These are phyloP conservation scores for Saccostrea glomerata DNA, from an alignment of 1,140 invertebrate genomes.

Conservation along the genomic window DNA sequence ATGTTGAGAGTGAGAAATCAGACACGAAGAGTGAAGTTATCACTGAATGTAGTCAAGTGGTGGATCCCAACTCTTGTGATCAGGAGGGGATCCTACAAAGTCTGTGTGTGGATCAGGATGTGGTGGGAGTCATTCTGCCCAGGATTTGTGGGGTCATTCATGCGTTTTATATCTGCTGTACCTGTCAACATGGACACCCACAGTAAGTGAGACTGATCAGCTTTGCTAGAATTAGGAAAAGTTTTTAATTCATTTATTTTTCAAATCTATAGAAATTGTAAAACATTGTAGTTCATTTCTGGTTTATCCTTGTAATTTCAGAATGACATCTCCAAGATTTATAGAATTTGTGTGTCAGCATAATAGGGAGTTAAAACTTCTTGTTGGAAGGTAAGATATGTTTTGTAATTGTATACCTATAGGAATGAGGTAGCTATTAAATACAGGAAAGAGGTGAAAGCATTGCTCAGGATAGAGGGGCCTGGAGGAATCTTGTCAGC, in stretches of 20 bases:
- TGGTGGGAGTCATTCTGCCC: slow-evolving; percentile 66
- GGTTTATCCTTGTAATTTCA: slow-evolving; percentile 47
- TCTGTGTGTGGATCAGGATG: slow-evolving; percentile 59
- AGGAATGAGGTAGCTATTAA: too few species aligned
- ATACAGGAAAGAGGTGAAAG: too few species aligned
- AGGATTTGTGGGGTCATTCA: slow-evolving; percentile 72
- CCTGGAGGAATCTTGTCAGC: too few species aligned
- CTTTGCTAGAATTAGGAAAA: too few species aligned
- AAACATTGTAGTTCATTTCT: too few species aligned
- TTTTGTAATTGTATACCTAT: not conserved
- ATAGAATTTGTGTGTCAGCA: slow-evolving; percentile 69
- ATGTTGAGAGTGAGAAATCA: not conserved
- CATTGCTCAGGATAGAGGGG: too few species aligned
- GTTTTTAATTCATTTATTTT: too few species aligned
- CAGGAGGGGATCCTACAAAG: slow-evolving; percentile 41
- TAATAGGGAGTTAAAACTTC: slow-evolving; percentile 61
- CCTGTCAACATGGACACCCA: slow-evolving; percentile 54
- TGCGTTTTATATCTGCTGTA: slow-evolving; percentile 72
- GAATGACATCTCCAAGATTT: slow-evolving; percentile 67
- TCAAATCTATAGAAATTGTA: too few species aligned
- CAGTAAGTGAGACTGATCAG: slow-evolving; percentile 52
- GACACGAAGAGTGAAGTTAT: not conserved
- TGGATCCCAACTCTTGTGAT: not conserved
- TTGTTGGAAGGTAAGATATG: slow-evolving; percentile 64
- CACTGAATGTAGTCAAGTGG: not conserved